Evolutionary conservation across 2,113 vertebrate genomes (phyloP).

Genomic region (Elaphurus davidianus): DNA sequence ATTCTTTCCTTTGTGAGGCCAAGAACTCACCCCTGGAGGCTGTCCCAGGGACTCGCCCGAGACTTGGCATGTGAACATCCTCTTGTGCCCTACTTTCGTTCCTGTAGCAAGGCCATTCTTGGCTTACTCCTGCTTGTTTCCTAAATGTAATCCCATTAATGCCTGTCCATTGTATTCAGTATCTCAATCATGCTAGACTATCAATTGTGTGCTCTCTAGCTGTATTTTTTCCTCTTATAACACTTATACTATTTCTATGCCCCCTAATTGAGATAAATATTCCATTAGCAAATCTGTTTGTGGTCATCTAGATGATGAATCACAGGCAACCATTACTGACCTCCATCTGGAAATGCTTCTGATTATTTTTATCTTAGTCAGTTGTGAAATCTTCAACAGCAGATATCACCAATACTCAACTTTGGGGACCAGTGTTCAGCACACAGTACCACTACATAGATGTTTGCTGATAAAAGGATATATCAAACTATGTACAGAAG

Average conservation of each 20-base stretch:
- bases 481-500: neutral
- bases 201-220: neutral
- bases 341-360: neutral
- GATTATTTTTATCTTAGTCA: neutral
- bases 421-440: neutral
- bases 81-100: neutral
- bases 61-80: neutral
- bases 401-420: neutral
- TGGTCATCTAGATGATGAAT: no score
- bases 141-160: neutral
- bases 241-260: neutral
- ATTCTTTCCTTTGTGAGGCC: neutral
- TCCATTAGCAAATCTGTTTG: neutral
- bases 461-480: neutral
- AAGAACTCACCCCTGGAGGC: neutral
- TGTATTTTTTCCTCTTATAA: neutral
- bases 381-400: neutral
- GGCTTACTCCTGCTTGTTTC: neutral
- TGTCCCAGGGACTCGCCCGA: neutral
- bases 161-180: neutral
- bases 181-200: neutral
- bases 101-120: neutral
- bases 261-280: neutral
- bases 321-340: neutral
- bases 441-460: neutral